Percentiles rank a stretch among this genome's conserved stretches.
These are phyloP conservation scores for Paramuricea clavata DNA, from an alignment of 92 coral and sea anemone species.

Conservation along the genomic window DNA sequence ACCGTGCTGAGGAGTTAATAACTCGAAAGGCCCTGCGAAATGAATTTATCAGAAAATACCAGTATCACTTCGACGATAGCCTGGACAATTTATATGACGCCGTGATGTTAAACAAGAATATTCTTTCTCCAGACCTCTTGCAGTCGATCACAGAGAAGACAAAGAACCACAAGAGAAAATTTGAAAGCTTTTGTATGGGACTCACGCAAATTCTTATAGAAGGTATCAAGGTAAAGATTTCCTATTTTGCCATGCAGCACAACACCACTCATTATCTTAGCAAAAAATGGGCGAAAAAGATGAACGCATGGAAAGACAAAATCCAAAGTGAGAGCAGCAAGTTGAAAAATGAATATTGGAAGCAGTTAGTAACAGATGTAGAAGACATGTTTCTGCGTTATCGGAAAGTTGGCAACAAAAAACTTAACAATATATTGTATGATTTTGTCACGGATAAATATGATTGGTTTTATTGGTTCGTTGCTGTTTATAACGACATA, in stretches of 20 bases:
- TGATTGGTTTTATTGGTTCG: background rate
- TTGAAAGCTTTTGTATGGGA: background rate
- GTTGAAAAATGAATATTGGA: background rate
- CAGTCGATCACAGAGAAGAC: background rate
- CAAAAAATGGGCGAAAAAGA: background rate
- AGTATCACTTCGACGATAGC: background rate
- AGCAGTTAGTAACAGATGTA: background rate
- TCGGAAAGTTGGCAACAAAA: background rate
- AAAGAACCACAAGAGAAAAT: background rate
- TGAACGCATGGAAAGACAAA: background rate
- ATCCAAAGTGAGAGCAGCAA: background rate
- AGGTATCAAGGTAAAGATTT: background rate
- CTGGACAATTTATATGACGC: background rate
- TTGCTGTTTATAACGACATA: background rate
- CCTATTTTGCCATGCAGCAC: background rate
- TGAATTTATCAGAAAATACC: background rate
- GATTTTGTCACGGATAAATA: background rate
- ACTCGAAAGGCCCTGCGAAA: background rate
- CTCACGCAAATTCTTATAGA: background rate
- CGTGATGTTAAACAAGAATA: background rate
- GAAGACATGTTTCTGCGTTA: background rate
- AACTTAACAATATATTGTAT: too few species aligned
- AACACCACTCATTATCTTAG: background rate
- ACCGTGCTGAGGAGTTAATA: background rate
- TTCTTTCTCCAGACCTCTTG: background rate